Percentiles rank a stretch among this genome's conserved stretches.
phyloP scores from a whole-genome alignment of 2,888 invertebrate genomes.

The Melanotus villosus region DNA sequence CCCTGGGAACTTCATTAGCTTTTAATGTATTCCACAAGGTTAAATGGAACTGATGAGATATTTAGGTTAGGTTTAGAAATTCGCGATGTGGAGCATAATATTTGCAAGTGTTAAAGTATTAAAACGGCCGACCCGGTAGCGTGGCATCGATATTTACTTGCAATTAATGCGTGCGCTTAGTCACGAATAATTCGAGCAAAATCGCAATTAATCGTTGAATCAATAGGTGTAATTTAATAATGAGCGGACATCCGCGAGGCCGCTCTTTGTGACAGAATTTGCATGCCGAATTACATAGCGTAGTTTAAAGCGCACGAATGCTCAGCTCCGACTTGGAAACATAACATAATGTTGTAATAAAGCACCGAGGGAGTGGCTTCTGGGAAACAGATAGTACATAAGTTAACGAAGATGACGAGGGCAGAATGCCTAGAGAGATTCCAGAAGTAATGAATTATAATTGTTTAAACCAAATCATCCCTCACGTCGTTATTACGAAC shows the following conservation, averaged over 20 bases:
- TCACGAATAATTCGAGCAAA: not conserved
- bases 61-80: not conserved
- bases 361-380: not conserved
- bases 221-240: conserved; percentile 20
- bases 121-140: not conserved
- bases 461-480: conserved; percentile 11
- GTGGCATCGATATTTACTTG: not conserved
- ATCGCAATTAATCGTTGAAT: not conserved
- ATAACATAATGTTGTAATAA: conserved; percentile 6
- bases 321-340: conserved; percentile 1
- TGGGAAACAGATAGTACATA: not conserved
- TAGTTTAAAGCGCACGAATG: conserved; percentile 1
- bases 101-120: not conserved
- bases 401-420: conserved; percentile 4
- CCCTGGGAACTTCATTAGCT: not conserved
- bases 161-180: not conserved
- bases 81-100: not conserved
- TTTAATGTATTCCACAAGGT: not conserved
- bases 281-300: conserved; percentile 5
- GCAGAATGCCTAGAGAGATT: conserved; percentile 6
- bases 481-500: conserved; percentile 3
- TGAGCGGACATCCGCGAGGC: conserved; percentile 8
- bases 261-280: conserved; percentile 14
- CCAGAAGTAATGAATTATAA: conserved; percentile 12
- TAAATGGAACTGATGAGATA: not conserved